Percentiles rank a stretch among this genome's conserved stretches.
phyloP scores from a whole-genome alignment of 1,140 invertebrate genomes.

The Charaxes varanes region DNA sequence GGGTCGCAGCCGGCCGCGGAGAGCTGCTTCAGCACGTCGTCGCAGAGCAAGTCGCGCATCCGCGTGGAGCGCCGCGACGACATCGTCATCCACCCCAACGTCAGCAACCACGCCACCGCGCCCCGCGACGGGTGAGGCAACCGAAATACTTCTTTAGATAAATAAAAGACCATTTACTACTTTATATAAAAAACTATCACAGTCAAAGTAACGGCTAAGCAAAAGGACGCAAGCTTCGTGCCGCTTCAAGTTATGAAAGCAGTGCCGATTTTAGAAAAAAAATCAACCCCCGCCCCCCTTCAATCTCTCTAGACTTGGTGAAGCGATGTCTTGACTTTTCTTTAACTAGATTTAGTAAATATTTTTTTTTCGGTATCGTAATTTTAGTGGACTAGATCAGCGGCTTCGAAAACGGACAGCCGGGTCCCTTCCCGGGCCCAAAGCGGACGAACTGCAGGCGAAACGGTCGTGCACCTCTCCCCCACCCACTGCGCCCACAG shows the following conservation, averaged over 20 bases:
- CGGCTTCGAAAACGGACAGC: constrained; percentile 45
- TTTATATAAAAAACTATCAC: too few species aligned
- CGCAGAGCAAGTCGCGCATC: constrained; percentile 87
- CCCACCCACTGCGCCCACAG: not conserved
- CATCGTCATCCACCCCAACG: constrained; percentile 78
- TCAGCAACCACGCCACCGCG: constrained; percentile 74
- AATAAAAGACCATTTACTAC: too few species aligned
- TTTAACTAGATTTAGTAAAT: not conserved
- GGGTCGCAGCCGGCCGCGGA: constrained; percentile 50
- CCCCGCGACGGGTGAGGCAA: constrained; percentile 38
- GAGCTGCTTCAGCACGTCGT: constrained; percentile 83
- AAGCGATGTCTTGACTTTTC: too few species aligned
- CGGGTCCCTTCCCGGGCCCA: constrained; percentile 43
- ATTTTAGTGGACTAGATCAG: constrained; percentile 35
- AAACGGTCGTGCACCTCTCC: constrained; percentile 24
- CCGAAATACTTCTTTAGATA: too few species aligned
- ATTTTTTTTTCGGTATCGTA: not conserved
- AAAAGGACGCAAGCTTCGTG: too few species aligned
- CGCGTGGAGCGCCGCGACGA: constrained; percentile 87
- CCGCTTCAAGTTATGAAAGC: too few species aligned
- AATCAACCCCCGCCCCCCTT: too few species aligned
- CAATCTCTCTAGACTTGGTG: too few species aligned
- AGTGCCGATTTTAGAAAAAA: too few species aligned
- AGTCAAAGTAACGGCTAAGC: too few species aligned
- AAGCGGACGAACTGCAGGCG: constrained; percentile 35